These are phyloP conservation scores for Lamprotornis superbus DNA, from an alignment of 2,113 vertebrate species.

Conservation along the genomic window DNA sequence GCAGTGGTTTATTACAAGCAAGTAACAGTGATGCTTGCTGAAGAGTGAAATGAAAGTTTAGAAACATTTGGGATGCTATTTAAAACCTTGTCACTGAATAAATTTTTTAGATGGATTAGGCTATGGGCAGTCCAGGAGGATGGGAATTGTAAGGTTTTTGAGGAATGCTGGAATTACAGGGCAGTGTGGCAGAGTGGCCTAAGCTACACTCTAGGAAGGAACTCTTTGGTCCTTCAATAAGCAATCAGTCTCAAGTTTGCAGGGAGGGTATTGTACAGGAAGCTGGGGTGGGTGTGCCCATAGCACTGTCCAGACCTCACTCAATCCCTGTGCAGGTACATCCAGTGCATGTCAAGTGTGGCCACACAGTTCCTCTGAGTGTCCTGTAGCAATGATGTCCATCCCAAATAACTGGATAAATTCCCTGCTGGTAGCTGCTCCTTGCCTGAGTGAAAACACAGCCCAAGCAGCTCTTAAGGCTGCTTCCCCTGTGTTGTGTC, in stretches of 20 bases:
- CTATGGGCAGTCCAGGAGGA: not conserved
- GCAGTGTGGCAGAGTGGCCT: not conserved
- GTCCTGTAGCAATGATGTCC: not conserved
- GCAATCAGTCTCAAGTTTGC: not conserved
- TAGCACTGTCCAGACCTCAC: not conserved
- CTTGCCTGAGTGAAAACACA: not conserved
- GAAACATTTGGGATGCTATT: not conserved
- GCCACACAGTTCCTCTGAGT: not conserved
- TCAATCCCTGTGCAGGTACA: not conserved
- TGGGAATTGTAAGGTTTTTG: not conserved
- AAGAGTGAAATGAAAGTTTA: not conserved
- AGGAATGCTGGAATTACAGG: not conserved
- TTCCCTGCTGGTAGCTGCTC: not conserved
- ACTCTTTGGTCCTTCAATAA: not conserved
- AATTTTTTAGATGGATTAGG: not conserved
- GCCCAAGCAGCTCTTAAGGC: not conserved
- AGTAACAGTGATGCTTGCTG: not conserved
- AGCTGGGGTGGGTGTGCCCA: not conserved
- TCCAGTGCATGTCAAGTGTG: accelerated
- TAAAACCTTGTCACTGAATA: not conserved
- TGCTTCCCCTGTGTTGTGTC: not conserved
- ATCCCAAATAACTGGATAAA: not conserved
- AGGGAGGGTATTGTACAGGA: not conserved
- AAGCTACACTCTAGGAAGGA: not conserved
- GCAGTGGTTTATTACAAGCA: not conserved